Percentiles rank a stretch among this genome's conserved stretches.
These are phyloP conservation scores for Syritta pipiens DNA, from an alignment of 2,888 invertebrate genomes.

Conservation along the genomic window DNA sequence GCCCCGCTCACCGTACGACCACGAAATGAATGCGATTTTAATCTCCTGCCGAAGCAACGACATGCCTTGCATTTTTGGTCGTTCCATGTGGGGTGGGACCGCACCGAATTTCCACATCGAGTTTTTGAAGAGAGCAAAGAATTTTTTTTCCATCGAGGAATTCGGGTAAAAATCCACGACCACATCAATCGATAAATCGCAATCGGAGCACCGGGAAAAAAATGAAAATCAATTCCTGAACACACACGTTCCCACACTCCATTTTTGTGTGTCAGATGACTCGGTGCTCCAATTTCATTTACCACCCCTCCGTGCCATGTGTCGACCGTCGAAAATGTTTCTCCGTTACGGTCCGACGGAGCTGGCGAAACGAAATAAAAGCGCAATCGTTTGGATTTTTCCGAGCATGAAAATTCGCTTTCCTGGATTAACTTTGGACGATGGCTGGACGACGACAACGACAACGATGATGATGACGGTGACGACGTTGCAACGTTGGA, in stretches of 20 bases:
- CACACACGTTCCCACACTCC: conserved; percentile 4
- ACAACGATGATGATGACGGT: background rate
- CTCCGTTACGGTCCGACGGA: background rate
- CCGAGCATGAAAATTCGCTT: conserved; percentile 42
- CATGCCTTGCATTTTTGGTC: conserved; percentile 27
- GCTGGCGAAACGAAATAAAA: conserved; percentile 23
- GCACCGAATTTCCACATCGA: conserved; percentile 8
- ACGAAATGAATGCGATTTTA: conserved; percentile 23
- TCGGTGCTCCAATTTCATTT: conserved; percentile 34
- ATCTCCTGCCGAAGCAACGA: conserved; percentile 3
- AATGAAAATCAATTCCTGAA: conserved; percentile 35
- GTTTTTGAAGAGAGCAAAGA: background rate
- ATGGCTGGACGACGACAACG: background rate
- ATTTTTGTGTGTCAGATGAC: background rate
- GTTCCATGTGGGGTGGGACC: background rate
- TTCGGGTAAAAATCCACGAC: conserved; percentile 2
- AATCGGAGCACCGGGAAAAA: conserved; percentile 33
- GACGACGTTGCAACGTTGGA: background rate
- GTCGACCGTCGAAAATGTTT: background rate
- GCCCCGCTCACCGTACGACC: background rate
- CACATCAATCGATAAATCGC: conserved; percentile 50
- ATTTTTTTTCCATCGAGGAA: conserved; percentile 7
- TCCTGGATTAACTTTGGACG: conserved; percentile 29
- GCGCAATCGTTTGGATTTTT: conserved; percentile 40
- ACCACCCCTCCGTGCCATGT: background rate